phyloP scores from a whole-genome alignment of 2,888 invertebrate species.

The Timandra comae region DNA sequence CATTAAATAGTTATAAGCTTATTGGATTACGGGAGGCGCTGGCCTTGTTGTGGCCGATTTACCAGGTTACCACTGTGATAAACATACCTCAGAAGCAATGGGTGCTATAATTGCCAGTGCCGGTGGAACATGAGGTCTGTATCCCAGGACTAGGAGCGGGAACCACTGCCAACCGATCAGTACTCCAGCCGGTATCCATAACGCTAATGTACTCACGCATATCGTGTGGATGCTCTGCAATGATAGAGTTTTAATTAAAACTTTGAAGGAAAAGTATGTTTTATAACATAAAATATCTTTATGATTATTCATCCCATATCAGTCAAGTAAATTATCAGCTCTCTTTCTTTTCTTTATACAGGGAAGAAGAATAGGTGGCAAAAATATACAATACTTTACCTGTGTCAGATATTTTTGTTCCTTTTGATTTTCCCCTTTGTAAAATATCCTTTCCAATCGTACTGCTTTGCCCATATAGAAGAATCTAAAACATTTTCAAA shows the following conservation, averaged over 20 bases:
- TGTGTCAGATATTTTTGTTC: conserved; percentile 64
- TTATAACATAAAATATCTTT: too few species aligned
- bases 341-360: too few species aligned
- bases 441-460: conserved; percentile 61
- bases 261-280: too few species aligned
- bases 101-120: conserved; percentile 65
- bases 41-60: too few species aligned
- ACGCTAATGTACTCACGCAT: conserved; percentile 53
- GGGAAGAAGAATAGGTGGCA: too few species aligned
- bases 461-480: conserved; percentile 66
- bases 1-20: too few species aligned
- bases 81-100: conserved; percentile 67
- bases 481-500: conserved; percentile 59
- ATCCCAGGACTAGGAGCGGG: conserved; percentile 53
- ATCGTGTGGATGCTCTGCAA: conserved; percentile 58
- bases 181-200: conserved; percentile 71
- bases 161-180: conserved; percentile 67
- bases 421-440: conserved; percentile 56
- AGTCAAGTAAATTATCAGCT: too few species aligned
- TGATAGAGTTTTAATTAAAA: too few species aligned
- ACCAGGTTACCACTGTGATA: too few species aligned
- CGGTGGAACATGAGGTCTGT: conserved; percentile 63
- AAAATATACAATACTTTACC: conserved; percentile 40
- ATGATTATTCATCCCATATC: too few species aligned
- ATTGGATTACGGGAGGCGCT: too few species aligned